These are phyloP conservation scores for Nothobranchius furzeri DNA, from an alignment of 2,113 vertebrate species.

Conservation along the genomic window DNA sequence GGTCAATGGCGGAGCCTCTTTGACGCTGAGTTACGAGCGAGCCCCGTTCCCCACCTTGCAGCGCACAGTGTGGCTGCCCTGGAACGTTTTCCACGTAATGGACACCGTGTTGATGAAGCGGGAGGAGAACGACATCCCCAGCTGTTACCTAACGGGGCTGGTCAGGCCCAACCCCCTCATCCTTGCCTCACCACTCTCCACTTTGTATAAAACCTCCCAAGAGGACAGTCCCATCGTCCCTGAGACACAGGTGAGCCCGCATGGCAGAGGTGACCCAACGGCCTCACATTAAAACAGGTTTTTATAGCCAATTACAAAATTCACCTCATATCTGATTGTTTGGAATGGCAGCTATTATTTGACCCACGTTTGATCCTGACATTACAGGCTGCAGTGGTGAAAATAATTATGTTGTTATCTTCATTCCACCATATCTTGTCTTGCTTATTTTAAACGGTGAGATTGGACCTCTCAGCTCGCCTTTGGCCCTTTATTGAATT, in stretches of 20 bases:
- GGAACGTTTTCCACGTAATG: slow-evolving; percentile 97
- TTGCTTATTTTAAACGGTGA: slow-evolving; percentile 33
- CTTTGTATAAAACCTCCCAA: slow-evolving; percentile 90
- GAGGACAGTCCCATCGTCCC: slow-evolving; percentile 95
- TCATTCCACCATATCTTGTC: slow-evolving; percentile 24
- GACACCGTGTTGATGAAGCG: slow-evolving; percentile 98
- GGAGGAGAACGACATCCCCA: slow-evolving; percentile 93
- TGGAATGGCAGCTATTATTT: slow-evolving; percentile 28
- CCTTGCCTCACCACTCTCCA: slow-evolving; percentile 92
- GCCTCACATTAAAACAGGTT: neutral
- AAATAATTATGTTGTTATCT: slow-evolving; percentile 47
- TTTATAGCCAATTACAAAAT: slow-evolving; percentile 27
- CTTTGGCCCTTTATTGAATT: slow-evolving; percentile 63
- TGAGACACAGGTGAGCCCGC: slow-evolving; percentile 90
- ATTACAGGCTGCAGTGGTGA: slow-evolving; percentile 14
- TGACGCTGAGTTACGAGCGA: slow-evolving; percentile 92
- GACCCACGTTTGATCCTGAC: slow-evolving; percentile 28
- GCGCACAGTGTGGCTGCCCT: slow-evolving; percentile 95
- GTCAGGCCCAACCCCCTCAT: slow-evolving; percentile 89
- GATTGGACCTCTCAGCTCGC: slow-evolving; percentile 46
- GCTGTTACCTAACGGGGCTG: slow-evolving; percentile 93
- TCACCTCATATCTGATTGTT: slow-evolving; percentile 15
- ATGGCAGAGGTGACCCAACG: neutral
- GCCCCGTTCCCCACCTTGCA: slow-evolving; percentile 89
- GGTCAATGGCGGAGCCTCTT: slow-evolving; percentile 91